Evolutionary conservation across 2,888 invertebrate species (phyloP).

Genomic region (Stegana nigrithorax): DNA sequence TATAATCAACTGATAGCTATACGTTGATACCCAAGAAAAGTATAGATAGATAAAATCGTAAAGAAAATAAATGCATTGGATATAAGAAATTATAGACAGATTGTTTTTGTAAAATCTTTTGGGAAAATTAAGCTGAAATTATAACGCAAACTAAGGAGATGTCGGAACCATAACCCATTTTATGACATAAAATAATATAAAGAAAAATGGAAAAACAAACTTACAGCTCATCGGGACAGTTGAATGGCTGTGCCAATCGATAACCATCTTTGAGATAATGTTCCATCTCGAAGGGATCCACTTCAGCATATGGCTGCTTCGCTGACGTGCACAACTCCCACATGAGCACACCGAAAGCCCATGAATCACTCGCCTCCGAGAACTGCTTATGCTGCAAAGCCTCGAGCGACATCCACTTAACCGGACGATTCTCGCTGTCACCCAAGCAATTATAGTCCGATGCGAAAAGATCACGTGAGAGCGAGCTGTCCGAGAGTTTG

Average conservation of each 20-base stretch:
- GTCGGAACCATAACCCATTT: too few relatives aligned
- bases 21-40: too few relatives aligned
- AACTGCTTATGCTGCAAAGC: slow-evolving; percentile 84
- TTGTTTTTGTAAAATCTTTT: too few relatives aligned
- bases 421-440: slow-evolving; percentile 92
- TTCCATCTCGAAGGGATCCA: slow-evolving; percentile 92
- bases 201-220: slow-evolving; percentile 63
- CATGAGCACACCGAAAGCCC: slow-evolving; percentile 92
- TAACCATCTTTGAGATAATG: slow-evolving; percentile 91
- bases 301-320: slow-evolving; percentile 89
- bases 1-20: too few relatives aligned
- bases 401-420: slow-evolving; percentile 95
- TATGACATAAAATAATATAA: too few relatives aligned
- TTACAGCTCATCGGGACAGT: slow-evolving; percentile 96
- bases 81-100: too few relatives aligned
- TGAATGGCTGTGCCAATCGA: slow-evolving; percentile 88
- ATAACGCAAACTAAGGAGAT: too few relatives aligned
- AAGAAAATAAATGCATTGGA: too few relatives aligned
- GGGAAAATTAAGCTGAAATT: too few relatives aligned
- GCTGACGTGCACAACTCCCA: slow-evolving; percentile 95
- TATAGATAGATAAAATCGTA: too few relatives aligned
- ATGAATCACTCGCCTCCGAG: slow-evolving; percentile 91
- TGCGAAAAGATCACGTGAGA: slow-evolving; percentile 91
- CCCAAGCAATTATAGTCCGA: slow-evolving; percentile 93
- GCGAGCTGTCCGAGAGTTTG: slow-evolving; percentile 87